These are phyloP conservation scores for Vombatus ursinus DNA, from an alignment of 2,113 vertebrate genomes.

Conservation along the genomic window DNA sequence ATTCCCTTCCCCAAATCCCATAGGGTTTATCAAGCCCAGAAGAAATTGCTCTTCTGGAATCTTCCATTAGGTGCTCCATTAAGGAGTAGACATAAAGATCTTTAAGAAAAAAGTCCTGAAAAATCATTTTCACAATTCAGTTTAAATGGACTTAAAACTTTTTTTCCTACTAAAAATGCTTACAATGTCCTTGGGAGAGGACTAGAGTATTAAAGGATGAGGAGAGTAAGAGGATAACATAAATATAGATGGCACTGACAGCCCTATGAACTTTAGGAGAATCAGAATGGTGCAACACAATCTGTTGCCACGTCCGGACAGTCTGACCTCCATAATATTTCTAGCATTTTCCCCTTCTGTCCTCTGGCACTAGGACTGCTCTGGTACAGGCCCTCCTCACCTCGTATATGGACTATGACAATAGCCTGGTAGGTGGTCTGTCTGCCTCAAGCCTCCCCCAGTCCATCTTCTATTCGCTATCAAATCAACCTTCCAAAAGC, in stretches of 20 bases:
- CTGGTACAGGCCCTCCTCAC: neutral
- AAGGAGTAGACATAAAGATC: neutral
- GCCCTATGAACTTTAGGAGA: neutral
- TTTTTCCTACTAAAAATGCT: constrained; percentile 35
- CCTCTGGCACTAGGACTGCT: neutral
- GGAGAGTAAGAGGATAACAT: neutral
- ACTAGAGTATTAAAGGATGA: neutral
- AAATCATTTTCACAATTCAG: neutral
- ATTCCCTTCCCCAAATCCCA: neutral
- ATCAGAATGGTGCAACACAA: neutral
- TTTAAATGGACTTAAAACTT: constrained; percentile 23
- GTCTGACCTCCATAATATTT: neutral
- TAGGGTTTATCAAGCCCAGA: neutral
- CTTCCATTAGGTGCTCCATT: neutral
- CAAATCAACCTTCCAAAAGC: neutral
- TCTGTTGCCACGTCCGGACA: neutral
- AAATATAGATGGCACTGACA: neutral
- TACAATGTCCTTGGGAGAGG: neutral
- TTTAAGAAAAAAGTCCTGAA: neutral
- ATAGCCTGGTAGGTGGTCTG: neutral
- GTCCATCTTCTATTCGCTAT: neutral
- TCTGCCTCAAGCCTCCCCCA: neutral
- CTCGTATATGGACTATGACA: neutral
- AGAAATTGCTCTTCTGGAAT: neutral
- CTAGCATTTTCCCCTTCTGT: neutral